These are phyloP conservation scores for Mycetomoellerius zeteki DNA, from an alignment of 1,140 invertebrate species.

Conservation along the genomic window DNA sequence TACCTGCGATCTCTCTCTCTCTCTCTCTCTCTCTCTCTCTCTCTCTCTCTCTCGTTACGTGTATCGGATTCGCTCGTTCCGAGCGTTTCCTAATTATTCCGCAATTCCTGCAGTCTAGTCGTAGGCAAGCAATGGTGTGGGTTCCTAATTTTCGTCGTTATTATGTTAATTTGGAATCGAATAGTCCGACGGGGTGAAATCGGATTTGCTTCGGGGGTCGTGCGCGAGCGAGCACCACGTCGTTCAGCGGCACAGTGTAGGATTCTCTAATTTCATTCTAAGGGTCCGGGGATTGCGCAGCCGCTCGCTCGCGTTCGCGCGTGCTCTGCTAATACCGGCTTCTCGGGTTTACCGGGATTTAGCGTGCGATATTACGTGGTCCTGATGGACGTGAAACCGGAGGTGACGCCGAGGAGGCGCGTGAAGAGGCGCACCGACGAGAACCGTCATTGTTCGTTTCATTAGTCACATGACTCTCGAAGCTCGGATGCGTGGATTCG, in stretches of 20 bases:
- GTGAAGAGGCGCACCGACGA: conserved; percentile 18
- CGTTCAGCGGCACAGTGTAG: conserved; percentile 2
- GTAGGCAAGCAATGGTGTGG: not conserved
- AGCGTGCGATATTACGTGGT: conserved; percentile 34
- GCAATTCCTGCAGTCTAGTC: conserved; percentile 44
- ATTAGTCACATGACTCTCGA: conserved; percentile 39
- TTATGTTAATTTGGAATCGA: conserved; percentile 71
- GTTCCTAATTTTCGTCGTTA: conserved; percentile 62
- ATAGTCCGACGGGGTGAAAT: conserved; percentile 46
- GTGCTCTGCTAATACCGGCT: conserved; percentile 33
- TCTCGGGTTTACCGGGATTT: conserved; percentile 53
- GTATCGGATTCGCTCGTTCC: conserved; percentile 24
- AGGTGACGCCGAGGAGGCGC: conserved; percentile 25
- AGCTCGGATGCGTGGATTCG: not conserved
- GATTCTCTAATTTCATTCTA: conserved; percentile 58
- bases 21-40: conserved; percentile 5
- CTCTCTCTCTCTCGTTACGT: not conserved
- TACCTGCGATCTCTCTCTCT: not conserved
- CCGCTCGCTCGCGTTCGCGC: conserved; percentile 13
- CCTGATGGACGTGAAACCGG: conserved; percentile 53
- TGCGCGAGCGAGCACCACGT: not conserved
- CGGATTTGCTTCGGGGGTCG: conserved; percentile 53
- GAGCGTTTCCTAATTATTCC: conserved; percentile 44
- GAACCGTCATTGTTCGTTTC: conserved; percentile 42
- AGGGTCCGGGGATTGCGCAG: conserved; percentile 38